phyloP scores from a whole-genome alignment of 2,888 invertebrate genomes.

The Gortyna flavago region DNA sequence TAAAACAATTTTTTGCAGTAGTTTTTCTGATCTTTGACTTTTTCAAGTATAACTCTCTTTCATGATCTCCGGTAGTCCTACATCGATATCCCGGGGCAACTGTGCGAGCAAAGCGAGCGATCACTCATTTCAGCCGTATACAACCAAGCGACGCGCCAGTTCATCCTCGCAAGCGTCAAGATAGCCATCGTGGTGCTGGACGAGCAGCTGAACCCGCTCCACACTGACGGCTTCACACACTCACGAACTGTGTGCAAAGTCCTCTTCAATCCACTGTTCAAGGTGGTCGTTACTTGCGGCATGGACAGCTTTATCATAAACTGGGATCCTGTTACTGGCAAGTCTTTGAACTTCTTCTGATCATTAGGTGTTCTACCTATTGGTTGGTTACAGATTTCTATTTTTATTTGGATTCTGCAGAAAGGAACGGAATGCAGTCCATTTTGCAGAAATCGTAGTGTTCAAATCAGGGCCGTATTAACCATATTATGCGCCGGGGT shows the following conservation, averaged over 20 bases:
- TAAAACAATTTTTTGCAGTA: neutral
- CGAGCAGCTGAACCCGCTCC: slow-evolving; percentile 91
- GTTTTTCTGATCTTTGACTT: neutral
- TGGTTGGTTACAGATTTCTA: neutral
- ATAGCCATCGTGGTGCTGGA: slow-evolving; percentile 92
- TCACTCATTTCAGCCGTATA: slow-evolving; percentile 91
- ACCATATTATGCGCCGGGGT: too few relatives aligned
- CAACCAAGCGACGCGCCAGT: slow-evolving; percentile 91
- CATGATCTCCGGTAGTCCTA: slow-evolving; percentile 88
- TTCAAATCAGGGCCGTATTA: too few relatives aligned
- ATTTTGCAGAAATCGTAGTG: neutral
- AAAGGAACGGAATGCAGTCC: neutral
- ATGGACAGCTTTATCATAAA: slow-evolving; percentile 95
- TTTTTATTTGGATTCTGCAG: neutral
- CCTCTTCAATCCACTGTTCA: slow-evolving; percentile 94
- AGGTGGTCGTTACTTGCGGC: slow-evolving; percentile 94
- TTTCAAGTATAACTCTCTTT: neutral
- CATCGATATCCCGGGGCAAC: slow-evolving; percentile 90
- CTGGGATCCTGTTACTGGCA: slow-evolving; percentile 94
- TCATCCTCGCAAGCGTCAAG: slow-evolving; percentile 91
- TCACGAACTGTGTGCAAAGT: slow-evolving; percentile 92
- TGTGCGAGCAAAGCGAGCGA: slow-evolving; percentile 91
- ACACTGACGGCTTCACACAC: slow-evolving; percentile 94
- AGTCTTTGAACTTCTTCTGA: neutral
- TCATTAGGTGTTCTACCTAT: neutral